These are phyloP conservation scores for Eulimnadia texana DNA, from an alignment of 1,140 invertebrate genomes.

Conservation along the genomic window DNA sequence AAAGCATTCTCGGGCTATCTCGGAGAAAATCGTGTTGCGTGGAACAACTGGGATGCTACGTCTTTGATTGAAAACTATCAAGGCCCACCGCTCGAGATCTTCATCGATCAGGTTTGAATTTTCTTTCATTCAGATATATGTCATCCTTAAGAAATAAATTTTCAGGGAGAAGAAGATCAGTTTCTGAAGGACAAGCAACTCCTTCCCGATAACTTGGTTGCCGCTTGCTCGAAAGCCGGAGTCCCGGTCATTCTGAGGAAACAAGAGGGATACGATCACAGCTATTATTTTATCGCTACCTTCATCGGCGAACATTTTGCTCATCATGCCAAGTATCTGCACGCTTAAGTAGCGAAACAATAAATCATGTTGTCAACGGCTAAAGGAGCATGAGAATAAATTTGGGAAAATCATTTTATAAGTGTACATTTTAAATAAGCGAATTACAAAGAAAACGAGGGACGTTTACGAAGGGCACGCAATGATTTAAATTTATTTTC, in stretches of 20 bases:
- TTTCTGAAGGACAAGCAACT: slow-evolving; percentile 66
- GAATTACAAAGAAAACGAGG: slow-evolving; percentile 6
- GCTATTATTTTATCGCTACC: slow-evolving; percentile 85
- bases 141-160: no score
- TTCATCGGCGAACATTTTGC: slow-evolving; percentile 89
- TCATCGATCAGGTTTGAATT: slow-evolving; percentile 94
- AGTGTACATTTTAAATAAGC: no score
- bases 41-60: slow-evolving; percentile 81
- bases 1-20: slow-evolving; percentile 81
- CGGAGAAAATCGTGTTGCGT: slow-evolving; percentile 44
- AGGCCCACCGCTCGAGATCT: slow-evolving; percentile 65
- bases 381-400: no score
- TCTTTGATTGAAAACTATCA: slow-evolving; percentile 66
- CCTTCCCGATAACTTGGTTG: slow-evolving; percentile 67
- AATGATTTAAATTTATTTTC: not conserved
- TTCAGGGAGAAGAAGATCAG: slow-evolving; percentile 67
- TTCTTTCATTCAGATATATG: no score
- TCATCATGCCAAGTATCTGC: slow-evolving; percentile 56
- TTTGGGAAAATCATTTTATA: no score
- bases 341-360: slow-evolving; percentile 1
- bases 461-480: not conserved
- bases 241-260: slow-evolving; percentile 58
- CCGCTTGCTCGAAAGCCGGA: slow-evolving; percentile 48
- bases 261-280: slow-evolving; percentile 87
- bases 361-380: not conserved